phyloP scores from a whole-genome alignment of 2,113 vertebrate genomes.

The Sapajus apella region DNA sequence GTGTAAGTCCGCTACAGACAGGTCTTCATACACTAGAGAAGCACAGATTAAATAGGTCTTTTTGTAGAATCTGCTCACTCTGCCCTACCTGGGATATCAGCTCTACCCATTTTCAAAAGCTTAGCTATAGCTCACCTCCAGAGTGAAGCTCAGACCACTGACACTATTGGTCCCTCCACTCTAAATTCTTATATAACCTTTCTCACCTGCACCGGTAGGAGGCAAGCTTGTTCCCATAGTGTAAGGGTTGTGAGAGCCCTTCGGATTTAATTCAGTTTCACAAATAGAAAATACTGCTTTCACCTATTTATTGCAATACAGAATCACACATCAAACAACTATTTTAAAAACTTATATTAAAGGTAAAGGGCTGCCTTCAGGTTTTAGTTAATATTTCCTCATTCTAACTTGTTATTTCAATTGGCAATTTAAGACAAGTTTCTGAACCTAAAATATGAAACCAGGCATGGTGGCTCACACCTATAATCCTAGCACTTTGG shows the following conservation, averaged over 20 bases:
- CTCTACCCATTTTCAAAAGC: background rate
- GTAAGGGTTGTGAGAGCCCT: background rate
- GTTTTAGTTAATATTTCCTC: constrained; percentile 4
- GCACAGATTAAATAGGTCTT: background rate
- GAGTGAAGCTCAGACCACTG: background rate
- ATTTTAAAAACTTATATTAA: background rate
- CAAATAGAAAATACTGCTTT: constrained; percentile 23
- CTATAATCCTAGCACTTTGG: background rate
- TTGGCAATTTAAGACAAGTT: background rate
- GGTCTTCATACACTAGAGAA: background rate
- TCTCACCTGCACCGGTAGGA: background rate
- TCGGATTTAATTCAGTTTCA: constrained; percentile 1
- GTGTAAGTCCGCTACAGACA: background rate
- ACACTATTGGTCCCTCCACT: background rate
- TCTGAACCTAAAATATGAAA: background rate
- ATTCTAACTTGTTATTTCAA: background rate
- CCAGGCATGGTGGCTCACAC: background rate
- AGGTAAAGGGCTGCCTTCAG: background rate
- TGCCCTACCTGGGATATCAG: background rate
- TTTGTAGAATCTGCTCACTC: background rate
- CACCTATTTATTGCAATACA: background rate
- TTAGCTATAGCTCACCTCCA: background rate
- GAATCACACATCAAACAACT: background rate
- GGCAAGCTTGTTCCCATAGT: background rate
- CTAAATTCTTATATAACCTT: background rate